A percentile compares a stretch with the other conserved stretches of the same genome.
Evolutionary conservation across 2,888 invertebrate genomes (phyloP).

Genomic region (Rotaria magnacalcarata): DNA sequence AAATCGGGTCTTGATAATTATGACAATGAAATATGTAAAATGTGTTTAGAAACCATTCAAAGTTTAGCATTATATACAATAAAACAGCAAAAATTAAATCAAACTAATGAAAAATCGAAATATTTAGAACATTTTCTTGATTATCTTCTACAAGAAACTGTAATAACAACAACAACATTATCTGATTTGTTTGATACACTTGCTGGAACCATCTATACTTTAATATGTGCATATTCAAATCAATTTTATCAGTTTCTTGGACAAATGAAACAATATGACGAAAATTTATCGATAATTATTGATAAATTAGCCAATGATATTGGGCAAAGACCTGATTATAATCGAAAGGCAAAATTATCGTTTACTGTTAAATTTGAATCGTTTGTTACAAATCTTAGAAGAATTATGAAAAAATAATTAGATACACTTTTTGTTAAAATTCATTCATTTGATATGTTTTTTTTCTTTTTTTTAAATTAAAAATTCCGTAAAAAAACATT

Average conservation of each 20-base stretch:
- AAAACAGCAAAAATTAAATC: not conserved
- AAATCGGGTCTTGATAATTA: constrained; percentile 27
- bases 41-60: constrained; percentile 29
- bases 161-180: not conserved
- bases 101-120: not conserved
- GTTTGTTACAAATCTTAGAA: constrained; percentile 26
- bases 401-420: constrained; percentile 26
- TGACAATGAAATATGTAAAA: constrained; percentile 33
- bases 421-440: not conserved
- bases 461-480: not conserved
- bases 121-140: constrained; percentile 10
- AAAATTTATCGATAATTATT: not conserved
- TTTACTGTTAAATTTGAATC: constrained; percentile 15
- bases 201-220: not conserved
- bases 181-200: constrained; percentile 15
- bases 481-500: not conserved
- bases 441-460: not conserved
- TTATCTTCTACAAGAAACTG: not conserved
- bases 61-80: not conserved
- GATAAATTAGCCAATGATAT: constrained; percentile 19
- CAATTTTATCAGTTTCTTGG: not conserved
- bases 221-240: constrained; percentile 20
- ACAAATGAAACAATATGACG: constrained; percentile 6
- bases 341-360: not conserved
- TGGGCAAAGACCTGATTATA: not conserved